A percentile compares a stretch with the other conserved stretches of the same genome.
Conservation (phyloP, 2,797 vertebrate species). For the Danio albolineatus region DNA sequence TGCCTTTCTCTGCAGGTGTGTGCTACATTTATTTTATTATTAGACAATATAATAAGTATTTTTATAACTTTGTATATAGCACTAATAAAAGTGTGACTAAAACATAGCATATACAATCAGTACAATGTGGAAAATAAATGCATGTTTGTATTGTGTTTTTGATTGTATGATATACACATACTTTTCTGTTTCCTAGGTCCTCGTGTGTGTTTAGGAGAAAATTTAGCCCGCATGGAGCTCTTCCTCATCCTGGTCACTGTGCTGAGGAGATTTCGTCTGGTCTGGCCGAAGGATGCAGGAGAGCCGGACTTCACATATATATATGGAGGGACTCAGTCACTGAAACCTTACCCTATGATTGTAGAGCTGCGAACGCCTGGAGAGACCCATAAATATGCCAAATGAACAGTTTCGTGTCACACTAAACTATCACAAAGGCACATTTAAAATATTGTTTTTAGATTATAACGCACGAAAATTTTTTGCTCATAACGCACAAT, state of each 20-base stretch:
- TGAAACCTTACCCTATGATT: slow-evolving; percentile 4
- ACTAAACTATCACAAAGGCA: too few relatives aligned
- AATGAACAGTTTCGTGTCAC: neutral
- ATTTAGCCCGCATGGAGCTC: slow-evolving; percentile 36
- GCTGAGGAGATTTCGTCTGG: neutral
- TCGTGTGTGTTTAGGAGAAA: slow-evolving; percentile 36
- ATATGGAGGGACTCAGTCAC: neutral
- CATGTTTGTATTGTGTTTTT: neutral
- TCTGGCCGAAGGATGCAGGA: slow-evolving; percentile 20
- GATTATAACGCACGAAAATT: too few relatives aligned
- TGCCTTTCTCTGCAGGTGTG: slow-evolving; percentile 39
- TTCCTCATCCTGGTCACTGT: slow-evolving; percentile 30
- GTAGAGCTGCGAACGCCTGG: neutral
- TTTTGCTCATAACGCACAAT: too few relatives aligned
- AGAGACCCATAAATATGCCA: neutral
- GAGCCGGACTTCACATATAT: slow-evolving; percentile 4
- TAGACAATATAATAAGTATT: neutral
- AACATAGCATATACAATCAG: neutral
- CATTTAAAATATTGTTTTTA: too few relatives aligned
- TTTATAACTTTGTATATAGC: too few relatives aligned
- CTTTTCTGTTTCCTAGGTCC: neutral
- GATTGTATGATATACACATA: neutral
- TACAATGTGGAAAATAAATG: neutral
- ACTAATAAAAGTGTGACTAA: neutral
- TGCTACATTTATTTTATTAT: neutral